These are phyloP conservation scores for Catostomus latipinnis DNA, from an alignment of 2,797 vertebrate genomes.

Conservation along the genomic window DNA sequence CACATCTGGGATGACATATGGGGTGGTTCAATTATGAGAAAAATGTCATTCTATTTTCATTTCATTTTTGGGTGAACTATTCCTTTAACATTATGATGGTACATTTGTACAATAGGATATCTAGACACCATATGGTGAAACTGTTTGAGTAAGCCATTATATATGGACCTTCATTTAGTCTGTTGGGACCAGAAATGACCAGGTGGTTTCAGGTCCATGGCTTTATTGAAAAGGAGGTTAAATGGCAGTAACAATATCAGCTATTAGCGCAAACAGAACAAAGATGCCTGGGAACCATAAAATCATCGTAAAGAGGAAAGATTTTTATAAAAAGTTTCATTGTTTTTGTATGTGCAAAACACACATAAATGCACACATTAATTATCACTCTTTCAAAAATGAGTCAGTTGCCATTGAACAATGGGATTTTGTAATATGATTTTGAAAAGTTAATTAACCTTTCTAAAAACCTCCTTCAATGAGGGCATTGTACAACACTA, in stretches of 20 bases:
- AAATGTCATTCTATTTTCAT: too few species aligned
- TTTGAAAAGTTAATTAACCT: slow-evolving; percentile 56
- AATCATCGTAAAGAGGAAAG: not conserved
- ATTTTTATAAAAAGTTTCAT: not conserved
- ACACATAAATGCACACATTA: slow-evolving; percentile 33
- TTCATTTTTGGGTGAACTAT: too few species aligned
- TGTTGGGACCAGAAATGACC: slow-evolving; percentile 18
- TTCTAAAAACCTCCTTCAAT: slow-evolving; percentile 38
- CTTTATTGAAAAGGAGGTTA: slow-evolving; percentile 24
- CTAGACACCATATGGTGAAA: slow-evolving; percentile 35
- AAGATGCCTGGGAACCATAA: not conserved
- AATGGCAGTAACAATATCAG: not conserved
- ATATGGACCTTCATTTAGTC: slow-evolving; percentile 16
- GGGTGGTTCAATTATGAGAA: too few species aligned
- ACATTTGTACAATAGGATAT: slow-evolving; percentile 8
- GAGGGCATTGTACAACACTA: slow-evolving; percentile 34
- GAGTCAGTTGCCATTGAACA: slow-evolving; percentile 48
- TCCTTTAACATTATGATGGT: too few species aligned
- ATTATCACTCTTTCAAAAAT: slow-evolving; percentile 14
- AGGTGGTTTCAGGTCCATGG: slow-evolving; percentile 20
- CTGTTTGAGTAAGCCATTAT: slow-evolving; percentile 19
- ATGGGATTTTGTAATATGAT: slow-evolving; percentile 48
- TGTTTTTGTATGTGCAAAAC: not conserved
- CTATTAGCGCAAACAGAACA: not conserved
- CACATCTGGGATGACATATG: too few species aligned